Percentiles rank a stretch among this genome's conserved stretches.
phyloP scores from a whole-genome alignment of 2,797 vertebrate species.

The Channa striata region DNA sequence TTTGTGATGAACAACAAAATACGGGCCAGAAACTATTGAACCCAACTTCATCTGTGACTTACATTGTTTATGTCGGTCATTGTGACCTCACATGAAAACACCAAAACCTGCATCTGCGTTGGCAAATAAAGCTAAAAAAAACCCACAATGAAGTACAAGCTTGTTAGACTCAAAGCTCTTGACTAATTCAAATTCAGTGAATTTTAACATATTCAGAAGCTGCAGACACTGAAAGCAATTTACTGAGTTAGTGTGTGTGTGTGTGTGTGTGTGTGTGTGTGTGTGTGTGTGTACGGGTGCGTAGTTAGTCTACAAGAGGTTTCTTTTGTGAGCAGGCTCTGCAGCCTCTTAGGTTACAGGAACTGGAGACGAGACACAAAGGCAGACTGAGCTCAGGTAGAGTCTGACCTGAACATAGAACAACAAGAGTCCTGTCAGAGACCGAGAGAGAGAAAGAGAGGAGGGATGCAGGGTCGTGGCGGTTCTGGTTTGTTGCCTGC shows the following conservation, averaged over 20 bases:
- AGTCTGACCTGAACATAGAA: conserved; percentile 56
- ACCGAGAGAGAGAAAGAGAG: background rate
- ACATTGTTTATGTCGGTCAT: no score
- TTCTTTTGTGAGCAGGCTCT: conserved; percentile 65
- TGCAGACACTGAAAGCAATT: conserved; percentile 10
- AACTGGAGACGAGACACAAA: conserved; percentile 70
- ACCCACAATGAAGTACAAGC: background rate
- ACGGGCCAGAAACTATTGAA: no score
- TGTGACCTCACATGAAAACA: no score
- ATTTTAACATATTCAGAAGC: conserved; percentile 16
- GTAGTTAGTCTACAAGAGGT: conserved; percentile 42
- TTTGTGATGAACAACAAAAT: no score
- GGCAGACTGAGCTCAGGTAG: conserved; percentile 61
- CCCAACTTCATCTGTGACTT: no score
- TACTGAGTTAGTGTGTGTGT: background rate
- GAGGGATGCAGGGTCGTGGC: background rate
- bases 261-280: background rate
- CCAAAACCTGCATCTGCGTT: background rate
- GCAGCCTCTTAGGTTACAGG: conserved; percentile 76
- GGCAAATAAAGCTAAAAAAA: background rate
- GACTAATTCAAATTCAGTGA: background rate
- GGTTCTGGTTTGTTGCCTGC: conserved; percentile 14
- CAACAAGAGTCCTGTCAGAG: conserved; percentile 55
- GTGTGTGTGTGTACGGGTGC: background rate
- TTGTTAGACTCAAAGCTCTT: background rate